Evolutionary conservation across 2,888 invertebrate species (phyloP), one percentile per base, ranked within the genome.

Genomic region (Omphaloscelis lunosa): DNA sequence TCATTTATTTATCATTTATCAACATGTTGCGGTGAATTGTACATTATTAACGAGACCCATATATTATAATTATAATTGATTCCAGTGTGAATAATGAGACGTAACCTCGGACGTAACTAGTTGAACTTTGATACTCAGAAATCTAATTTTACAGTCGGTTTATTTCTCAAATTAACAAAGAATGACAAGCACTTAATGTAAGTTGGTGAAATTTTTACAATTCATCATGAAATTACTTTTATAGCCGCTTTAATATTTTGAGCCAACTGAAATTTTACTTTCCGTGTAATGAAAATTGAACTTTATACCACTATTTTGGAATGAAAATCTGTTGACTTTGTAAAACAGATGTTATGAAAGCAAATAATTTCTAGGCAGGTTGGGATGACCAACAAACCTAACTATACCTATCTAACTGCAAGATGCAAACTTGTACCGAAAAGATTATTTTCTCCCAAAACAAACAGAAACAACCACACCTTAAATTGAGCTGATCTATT

Each of bases 31-130:
- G 58, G 82, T 41, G 39, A 51, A 62, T 34, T 12, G n/a, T 17
- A 75, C 63, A 75, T 79, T 65, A 71, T 48, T 78, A 82, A 65
- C 69, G 68, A 79, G 23, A 45, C 41, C n/a, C 23, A 65, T 69
- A 69, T 51, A 63, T 76, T 34, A 76, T 61, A 58, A 27, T 51
- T 23, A 20, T 58, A 59, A 59, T 77, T 58, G 80, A 74, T 67
- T 70, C 34, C 9, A 41, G 20, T 48, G n/a, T 48, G 65, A 70
- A 70, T 62, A 61, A 67, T 59, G 45, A n/a, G 34, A 61, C 5
- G 34, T 34, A 34, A 34, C 34, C 34, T 34, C 34, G 34, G 34
- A 34, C 9, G 8, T 39, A 62, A 29, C n/a, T 70, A 66, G 27
- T 20, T 29, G 5, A 9, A 61, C 48, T 53, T 74, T 15, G 0